Evolutionary conservation across 2,113 vertebrate species (phyloP), one percentile per base, ranked within the genome.

Genomic region (Seriola rivoliana): DNA sequence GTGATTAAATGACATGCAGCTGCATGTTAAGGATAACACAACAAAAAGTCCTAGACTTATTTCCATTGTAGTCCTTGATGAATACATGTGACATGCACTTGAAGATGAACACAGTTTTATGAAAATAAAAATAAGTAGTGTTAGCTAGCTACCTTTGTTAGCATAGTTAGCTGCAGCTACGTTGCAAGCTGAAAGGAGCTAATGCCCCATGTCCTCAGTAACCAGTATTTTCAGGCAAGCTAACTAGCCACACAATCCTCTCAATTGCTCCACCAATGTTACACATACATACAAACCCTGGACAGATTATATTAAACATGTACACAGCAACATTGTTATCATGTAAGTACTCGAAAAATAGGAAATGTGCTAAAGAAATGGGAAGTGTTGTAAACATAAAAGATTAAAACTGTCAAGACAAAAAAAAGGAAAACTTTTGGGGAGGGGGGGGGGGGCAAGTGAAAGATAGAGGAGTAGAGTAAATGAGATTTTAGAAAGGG

Each of bases 321-420:
- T 8, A 46, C 40, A 58, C 10, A 5, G 12, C 5, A 29, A n/a
- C 25, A 29, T 55, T 16, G 21, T 40, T 23, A 10, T 17, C 46
- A n/a, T 52, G 14, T 12, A 38, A 50, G 25, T 19, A 7, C 21
- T 48, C 23, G 46, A 17, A 25, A 23, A 57, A 12, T 25, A 57
- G 9, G 54, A 57, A 12, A 23, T 8, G 19, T 32, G 23, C 0
- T 32, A 11, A 50, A 13, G 21, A 29, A 48, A 4, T 34, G 25
- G 25, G 21, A 34, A 42, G 29, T 58, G 0, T 34, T 75, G n/a
- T 62, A 4, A 32, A 62, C n/a, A 42, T 69, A 14, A 62, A 48
- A 48, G 16, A 32, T 36, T 62, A 55, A 84, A 78, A 44, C 8
- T 42, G 70, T 21, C 38, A 9, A 64, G 16, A 42, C 14, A 16